Base-by-base conservation (phyloP, 1,140 invertebrate genomes). In the Conopomorpha cramerella region DNA sequence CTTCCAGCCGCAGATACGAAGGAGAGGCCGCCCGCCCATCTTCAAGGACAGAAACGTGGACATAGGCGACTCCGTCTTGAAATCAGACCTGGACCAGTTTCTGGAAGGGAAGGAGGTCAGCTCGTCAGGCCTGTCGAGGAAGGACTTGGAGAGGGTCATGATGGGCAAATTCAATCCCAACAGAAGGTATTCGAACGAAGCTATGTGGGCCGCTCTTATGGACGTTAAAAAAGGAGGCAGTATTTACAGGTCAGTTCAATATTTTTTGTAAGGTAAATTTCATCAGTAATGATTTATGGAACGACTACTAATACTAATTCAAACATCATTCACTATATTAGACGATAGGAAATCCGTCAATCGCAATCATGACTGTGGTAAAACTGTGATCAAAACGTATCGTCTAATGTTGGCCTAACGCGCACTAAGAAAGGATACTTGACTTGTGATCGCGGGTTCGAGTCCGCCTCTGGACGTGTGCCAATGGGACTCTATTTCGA, bases 81-180 rank as follows among this genome's bases (percentile, higher is more conserved):
- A 77, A 29, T 62, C 67, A 2, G 76, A 78, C 50, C 38, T 78
- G 34, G 76, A 77, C 32, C 73, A 77, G 40, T 79, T 77, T 43
- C 38, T 77, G 28, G 73, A 72, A 18, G 76, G 76, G 1, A 74
- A 77, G 33, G 76, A 78, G 40, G 62, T 78, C 0, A 77, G 71
- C 15, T 77, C 73, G 0, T 77, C 73, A 2, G 76, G 73, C 2
- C 28, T 79, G 39, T 72, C 68, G 6, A 44, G 76, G 4, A 77
- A 77, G 34, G 73, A 77, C 18, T 38, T 79, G 28, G 76, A 79
- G 32, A 49, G 73, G 18, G 72, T 73, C 0, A 79, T 79, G 76
- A 76, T 79, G 76, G 76, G 76, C 0, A 79, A 79, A 34, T 79
- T 73, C 14, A 79, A 79, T 27, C 76, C 76, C 3, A 79, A 79